Evolutionary conservation across 2,797 vertebrate genomes (phyloP), one percentile per base, ranked within the genome.

Genomic region (Cuculus canorus): DNA sequence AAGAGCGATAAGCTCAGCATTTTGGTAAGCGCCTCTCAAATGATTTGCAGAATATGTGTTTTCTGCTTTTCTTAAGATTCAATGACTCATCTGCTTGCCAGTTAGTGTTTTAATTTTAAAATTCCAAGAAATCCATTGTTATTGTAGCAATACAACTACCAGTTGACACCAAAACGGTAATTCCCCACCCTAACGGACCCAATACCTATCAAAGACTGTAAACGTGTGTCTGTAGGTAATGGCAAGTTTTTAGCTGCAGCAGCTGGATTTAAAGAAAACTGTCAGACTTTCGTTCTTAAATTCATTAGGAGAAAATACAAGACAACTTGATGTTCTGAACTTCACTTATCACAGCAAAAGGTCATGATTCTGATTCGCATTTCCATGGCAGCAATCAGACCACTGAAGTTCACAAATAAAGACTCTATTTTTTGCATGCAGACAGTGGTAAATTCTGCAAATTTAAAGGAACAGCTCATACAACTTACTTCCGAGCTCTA

Each of bases 401-500:
- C 98, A 98, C 98, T 97, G 96, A 97, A 98, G 98, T 98, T 97
- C 98, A 98, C 98, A 99, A 98, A 98, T 96, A 97, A 98, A 98
- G 98, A 98, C 98, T 99, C 98, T 97, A 96, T 97, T 98, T 98
- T 97, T 96, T 93, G 98, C 99, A 99, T 99, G 99, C 99, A 99
- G 98, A 99, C 98, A 97, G 98, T 97, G 98, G 98, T 98, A 98
- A 98, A 98, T 97, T 98, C 99, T 99, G 98, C 98, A 97, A 95
- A 97, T 98, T 98, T 98, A 98, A 97, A 98, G 98, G 98, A 99
- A 98, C 95, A 95, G 97, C 98, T 98, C 97, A 98, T 97, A 97
- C 96, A 98, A 99, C 99, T 99, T 99, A 99, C 99, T 99, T 99
- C 98, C 99, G 99, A 98, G 99, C 99, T 99, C 99, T 99, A 99